These are phyloP conservation scores for Macrotus californicus DNA, from an alignment of 2,113 vertebrate species.

Conservation along the genomic window DNA sequence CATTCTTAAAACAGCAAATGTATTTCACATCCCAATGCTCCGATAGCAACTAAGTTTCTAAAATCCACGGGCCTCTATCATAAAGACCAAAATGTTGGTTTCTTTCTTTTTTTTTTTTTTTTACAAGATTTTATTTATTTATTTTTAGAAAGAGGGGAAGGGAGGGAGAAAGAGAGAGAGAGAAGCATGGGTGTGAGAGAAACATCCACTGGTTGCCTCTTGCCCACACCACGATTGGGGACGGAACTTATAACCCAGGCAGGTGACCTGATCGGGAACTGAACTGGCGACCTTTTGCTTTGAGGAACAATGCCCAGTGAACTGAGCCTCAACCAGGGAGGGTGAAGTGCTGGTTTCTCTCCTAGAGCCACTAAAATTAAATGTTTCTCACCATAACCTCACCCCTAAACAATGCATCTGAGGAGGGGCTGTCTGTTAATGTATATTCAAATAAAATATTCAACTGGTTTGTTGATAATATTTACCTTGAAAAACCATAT, in stretches of 20 bases:
- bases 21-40: background rate
- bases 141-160: no score
- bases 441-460: background rate
- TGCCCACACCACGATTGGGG: no score
- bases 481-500: background rate
- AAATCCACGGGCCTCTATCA: background rate
- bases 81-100: background rate
- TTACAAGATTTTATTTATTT: no score
- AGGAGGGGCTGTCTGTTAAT: background rate
- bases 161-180: no score
- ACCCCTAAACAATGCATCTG: background rate
- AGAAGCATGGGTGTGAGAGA: no score
- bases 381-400: background rate
- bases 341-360: background rate
- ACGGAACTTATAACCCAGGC: no score
- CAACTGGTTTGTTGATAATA: background rate
- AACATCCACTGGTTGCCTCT: no score
- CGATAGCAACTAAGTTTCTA: background rate
- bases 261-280: no score
- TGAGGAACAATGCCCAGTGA: no score
- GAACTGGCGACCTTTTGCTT: no score
- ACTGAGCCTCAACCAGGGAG: no score
- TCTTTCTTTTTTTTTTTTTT: background rate
- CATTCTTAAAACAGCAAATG: conserved; percentile 37
- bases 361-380: background rate